Base-by-base conservation (phyloP, 2,888 invertebrate genomes). In the Lasioglossum marginatum region DNA sequence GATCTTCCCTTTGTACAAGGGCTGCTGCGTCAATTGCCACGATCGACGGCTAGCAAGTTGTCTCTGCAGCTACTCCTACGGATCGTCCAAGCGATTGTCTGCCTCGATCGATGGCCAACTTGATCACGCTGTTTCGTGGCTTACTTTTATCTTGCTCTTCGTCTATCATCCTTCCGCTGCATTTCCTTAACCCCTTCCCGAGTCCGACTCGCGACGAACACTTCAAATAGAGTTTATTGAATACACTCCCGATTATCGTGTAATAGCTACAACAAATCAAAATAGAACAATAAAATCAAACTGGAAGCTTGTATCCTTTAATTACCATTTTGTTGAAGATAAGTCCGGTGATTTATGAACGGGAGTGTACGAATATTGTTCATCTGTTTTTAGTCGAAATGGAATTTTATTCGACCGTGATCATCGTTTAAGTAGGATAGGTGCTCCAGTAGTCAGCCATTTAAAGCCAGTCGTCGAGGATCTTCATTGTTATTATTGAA, bases 11-110 rank as follows among this genome's bases (percentile, higher is more conserved):
- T 74, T 79, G 74, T 45, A n/a, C 2, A 31, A 45, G 40, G 70
- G 70, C 2, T 63, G 40, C 70, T 37, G 85, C 80, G 68, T 85
- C 85, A 72, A 85, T 85, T 85, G 85, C 52, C 48, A 31, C 72
- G 79, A 85, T 85, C 84, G 63, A 70, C 57, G 57, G 57, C 57
- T 57, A n/a, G 57, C 52, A 52, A 77, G 72, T 72, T 57, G 82
- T 60, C 57, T 66, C 45, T 16, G n/a, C 52, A 52, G 14, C 40
- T 40, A 40, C 70, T 31, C 31, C 31, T 31, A 31, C 31, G 63
- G 63, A 63, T 63, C 31, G 63, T 16, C 31, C 63, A 6, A 31
- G 16, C 31, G 63, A 63, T 63, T 63, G 31, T 63, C 63, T 31
- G 2, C 19, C 31, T 16, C 63, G 16, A 63, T 63, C 63, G 63